A percentile compares a stretch with the other conserved stretches of the same genome.
phyloP scores from a whole-genome alignment of 2,113 vertebrate species.

The Lepus timidus region DNA sequence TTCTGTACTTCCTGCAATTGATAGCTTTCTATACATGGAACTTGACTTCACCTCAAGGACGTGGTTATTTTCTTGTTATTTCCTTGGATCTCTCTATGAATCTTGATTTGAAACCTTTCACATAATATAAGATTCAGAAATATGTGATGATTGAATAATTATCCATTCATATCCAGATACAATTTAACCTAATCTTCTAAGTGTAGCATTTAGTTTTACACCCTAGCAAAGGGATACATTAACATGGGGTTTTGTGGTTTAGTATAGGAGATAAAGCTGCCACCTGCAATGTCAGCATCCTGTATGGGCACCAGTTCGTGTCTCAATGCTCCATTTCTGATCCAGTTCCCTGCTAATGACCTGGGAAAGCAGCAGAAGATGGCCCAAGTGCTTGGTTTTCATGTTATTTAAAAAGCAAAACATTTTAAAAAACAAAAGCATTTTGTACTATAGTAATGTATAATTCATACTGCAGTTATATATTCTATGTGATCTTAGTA shows the following conservation, averaged over 20 bases:
- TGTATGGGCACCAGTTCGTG: too few species aligned
- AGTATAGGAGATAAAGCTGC: too few species aligned
- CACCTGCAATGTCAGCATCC: too few species aligned
- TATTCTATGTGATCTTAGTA: not conserved
- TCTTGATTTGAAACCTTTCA: not conserved
- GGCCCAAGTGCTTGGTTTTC: not conserved
- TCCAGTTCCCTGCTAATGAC: too few species aligned
- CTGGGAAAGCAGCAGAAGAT: too few species aligned
- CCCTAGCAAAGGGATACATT: not conserved
- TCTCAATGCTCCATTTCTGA: too few species aligned
- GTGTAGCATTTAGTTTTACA: not conserved
- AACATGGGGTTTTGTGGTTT: not conserved
- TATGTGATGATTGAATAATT: not conserved
- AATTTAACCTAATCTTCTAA: not conserved
- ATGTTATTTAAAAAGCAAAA: conserved; percentile 2
- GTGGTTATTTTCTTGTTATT: not conserved
- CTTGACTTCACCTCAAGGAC: not conserved
- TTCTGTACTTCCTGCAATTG: not conserved
- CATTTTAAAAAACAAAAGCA: not conserved
- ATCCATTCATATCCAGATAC: not conserved
- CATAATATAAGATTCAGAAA: not conserved
- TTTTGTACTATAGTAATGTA: not conserved
- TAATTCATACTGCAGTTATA: not conserved
- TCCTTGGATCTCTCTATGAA: conserved; percentile 8
- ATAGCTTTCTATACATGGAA: not conserved